These are phyloP conservation scores for Amia ocellicauda DNA, from an alignment of 2,113 vertebrate species.

Conservation along the genomic window DNA sequence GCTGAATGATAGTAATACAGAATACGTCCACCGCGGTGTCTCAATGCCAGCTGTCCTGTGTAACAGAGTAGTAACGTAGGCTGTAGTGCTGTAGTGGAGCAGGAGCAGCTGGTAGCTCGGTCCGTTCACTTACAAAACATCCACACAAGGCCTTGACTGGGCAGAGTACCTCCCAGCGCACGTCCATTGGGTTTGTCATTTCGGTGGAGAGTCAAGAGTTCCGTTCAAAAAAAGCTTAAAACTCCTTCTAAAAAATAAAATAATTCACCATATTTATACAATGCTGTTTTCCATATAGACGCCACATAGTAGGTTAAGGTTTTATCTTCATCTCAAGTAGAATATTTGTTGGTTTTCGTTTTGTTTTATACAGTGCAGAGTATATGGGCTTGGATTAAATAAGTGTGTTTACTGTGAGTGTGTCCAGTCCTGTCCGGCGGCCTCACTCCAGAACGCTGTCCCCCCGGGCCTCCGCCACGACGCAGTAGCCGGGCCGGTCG, in stretches of 20 bases:
- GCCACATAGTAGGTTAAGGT: constrained; percentile 51
- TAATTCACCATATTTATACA: constrained; percentile 53
- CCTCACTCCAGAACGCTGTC: constrained; percentile 74
- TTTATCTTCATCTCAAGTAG: constrained; percentile 77
- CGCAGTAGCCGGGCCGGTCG: constrained; percentile 88
- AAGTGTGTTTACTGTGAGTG: constrained; percentile 47
- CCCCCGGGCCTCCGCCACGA: constrained; percentile 64
- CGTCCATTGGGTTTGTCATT: constrained; percentile 83
- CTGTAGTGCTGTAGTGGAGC: constrained; percentile 63
- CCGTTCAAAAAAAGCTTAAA: constrained; percentile 41
- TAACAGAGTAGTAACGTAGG: constrained; percentile 60
- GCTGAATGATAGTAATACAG: constrained; percentile 56
- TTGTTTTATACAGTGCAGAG: constrained; percentile 89
- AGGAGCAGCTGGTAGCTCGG: constrained; percentile 62
- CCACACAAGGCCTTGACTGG: constrained; percentile 69
- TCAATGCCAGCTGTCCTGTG: constrained; percentile 73
- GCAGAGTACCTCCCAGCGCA: constrained; percentile 67
- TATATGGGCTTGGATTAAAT: constrained; percentile 74
- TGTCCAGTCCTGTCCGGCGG: constrained; percentile 33
- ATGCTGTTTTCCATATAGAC: constrained; percentile 50
- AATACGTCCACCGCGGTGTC: constrained; percentile 67
- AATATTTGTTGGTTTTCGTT: constrained; percentile 59
- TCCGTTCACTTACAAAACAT: constrained; percentile 66
- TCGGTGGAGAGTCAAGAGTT: constrained; percentile 40
- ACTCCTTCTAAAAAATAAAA: constrained; percentile 49